Evolutionary conservation across 1,140 invertebrate genomes (phyloP), one percentile per base, ranked within the genome.

Genomic region (Aphis gossypii): DNA sequence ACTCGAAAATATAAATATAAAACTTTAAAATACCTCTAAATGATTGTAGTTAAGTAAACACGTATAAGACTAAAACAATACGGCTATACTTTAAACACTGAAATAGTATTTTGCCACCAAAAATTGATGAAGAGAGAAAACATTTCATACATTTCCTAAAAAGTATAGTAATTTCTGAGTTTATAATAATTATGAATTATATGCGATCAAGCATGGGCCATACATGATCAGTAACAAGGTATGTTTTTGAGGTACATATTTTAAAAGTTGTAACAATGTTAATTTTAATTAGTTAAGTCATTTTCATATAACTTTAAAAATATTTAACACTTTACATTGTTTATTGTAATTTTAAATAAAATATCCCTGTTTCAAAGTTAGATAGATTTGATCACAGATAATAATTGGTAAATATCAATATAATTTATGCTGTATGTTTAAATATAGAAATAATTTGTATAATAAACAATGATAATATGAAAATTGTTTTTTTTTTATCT

Each of bases 361-460:
- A n/a, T 30, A 60, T 60, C 11, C 2, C 1, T 60, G 60, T 76
- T n/a, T 4, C 18, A 18, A n/a, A 76, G n/a, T 18, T n/a, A 20
- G 0, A 76, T n/a, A 20, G 0, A n/a, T 76, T n/a, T 20, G 0
- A n/a, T n/a, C n/a, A n/a, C 0, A 4, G 3, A 68, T n/a, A n/a
- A 4, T 30, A 18, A 5, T 76, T 76, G 30, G 30, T 5, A 11
- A 30, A 30, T 14, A 30, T 30, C 25, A 60, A 30, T 30, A 60
- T 60, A 11, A 60, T 60, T 23, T 9, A 60, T 60, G 18, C 48
- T 60, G 11, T 60, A 4, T 14, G 23, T 60, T 60, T 60, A 14
- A 60, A 60, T 25, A 60, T 60, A 60, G 11, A 60, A 60, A 60
- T 60, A 9, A 14, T 30, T 60, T 60, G 25, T 60, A 14, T 11